Conservation (phyloP, 2,797 vertebrate genomes). For the Eremophila alpestris region DNA sequence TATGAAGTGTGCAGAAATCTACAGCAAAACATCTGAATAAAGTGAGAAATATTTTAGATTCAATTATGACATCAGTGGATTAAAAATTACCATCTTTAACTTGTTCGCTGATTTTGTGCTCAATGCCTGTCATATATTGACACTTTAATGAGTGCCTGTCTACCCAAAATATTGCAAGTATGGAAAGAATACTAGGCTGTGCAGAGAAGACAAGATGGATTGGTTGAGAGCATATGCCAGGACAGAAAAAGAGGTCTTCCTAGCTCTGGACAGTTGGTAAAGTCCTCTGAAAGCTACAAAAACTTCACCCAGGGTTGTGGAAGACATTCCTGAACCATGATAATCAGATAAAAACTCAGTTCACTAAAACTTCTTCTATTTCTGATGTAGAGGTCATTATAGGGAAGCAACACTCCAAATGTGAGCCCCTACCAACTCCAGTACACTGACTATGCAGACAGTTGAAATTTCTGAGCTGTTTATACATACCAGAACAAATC, state of each 20-base stretch:
- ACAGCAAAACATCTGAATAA: neutral
- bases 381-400: neutral
- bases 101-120: neutral
- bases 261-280: neutral
- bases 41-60: neutral
- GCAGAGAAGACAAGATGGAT: neutral
- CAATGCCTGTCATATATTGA: neutral
- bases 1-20: neutral
- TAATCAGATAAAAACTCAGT: neutral
- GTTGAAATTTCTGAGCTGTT: neutral
- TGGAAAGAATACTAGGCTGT: neutral
- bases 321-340: neutral
- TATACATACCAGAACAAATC: neutral
- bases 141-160: neutral
- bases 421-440: neutral
- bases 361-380: neutral
- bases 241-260: neutral
- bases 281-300: neutral
- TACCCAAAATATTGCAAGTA: constrained; percentile 6
- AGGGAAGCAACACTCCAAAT: neutral
- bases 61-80: neutral
- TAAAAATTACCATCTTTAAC: neutral
- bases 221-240: neutral
- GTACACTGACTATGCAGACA: neutral
- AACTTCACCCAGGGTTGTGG: neutral